A percentile compares a stretch with the other conserved stretches of the same genome.
Conservation (phyloP, 2,888 invertebrate species). For the Leptopilina myrica region DNA sequence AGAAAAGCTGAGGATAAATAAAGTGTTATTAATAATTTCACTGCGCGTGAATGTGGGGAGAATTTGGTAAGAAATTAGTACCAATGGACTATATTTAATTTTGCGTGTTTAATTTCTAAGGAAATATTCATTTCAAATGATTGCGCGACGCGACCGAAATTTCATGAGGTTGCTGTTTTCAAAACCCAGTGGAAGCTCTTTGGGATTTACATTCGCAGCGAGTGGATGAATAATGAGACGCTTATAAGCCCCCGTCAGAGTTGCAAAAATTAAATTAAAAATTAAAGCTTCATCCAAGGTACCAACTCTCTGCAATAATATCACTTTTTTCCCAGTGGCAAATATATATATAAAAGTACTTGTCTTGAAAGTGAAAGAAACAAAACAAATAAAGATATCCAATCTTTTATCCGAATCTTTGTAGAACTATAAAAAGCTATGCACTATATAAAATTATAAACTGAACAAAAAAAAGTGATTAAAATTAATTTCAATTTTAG, state of each 20-base stretch:
- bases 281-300: conserved; percentile 13
- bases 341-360: background rate
- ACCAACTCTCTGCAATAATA: background rate
- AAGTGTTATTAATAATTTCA: background rate
- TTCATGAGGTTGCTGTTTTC: background rate
- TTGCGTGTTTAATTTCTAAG: background rate
- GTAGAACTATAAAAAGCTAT: too few species aligned
- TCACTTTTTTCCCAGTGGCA: background rate
- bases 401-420: too few species aligned
- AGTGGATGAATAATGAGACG: conserved; percentile 9
- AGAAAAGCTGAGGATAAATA: too few species aligned
- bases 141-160: background rate
- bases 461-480: too few species aligned
- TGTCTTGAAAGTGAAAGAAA: background rate
- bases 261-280: conserved; percentile 21
- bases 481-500: background rate
- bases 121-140: conserved; percentile 10
- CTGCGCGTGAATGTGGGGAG: background rate
- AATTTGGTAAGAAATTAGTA: background rate
- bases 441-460: too few species aligned
- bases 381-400: too few species aligned
- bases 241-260: background rate
- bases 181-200: background rate
- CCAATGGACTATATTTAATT: background rate
- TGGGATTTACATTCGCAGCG: conserved; percentile 1